Conservation (phyloP, 2,888 invertebrate species). For the Macropis europaea region DNA sequence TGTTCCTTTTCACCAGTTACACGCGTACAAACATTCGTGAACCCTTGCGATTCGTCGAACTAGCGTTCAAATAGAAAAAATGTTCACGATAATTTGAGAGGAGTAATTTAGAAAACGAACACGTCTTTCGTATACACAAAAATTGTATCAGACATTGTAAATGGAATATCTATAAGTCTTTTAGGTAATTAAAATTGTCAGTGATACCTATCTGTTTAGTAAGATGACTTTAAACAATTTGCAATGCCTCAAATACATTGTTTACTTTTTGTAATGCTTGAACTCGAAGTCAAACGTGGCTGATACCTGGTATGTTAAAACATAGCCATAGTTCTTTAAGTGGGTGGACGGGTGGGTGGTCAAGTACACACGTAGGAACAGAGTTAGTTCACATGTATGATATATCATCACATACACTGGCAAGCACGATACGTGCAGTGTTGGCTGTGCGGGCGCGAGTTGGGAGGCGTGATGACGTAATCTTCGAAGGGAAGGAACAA, state of each 20-base stretch:
- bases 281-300: slow-evolving; percentile 24
- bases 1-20: slow-evolving; percentile 37
- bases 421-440: slow-evolving; percentile 26
- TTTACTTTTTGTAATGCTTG: slow-evolving; percentile 17
- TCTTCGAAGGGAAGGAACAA: slow-evolving; percentile 70
- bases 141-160: no score
- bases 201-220: no score
- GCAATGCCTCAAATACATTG: neutral
- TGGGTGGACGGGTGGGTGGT: slow-evolving; percentile 65
- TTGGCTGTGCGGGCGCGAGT: slow-evolving; percentile 54
- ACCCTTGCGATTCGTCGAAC: slow-evolving; percentile 44
- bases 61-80: neutral
- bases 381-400: slow-evolving; percentile 38
- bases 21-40: slow-evolving; percentile 39
- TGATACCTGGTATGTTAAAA: slow-evolving; percentile 53
- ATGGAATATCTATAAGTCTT: no score
- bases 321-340: slow-evolving; percentile 50
- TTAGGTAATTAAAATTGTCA: no score
- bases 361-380: slow-evolving; percentile 53
- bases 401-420: slow-evolving; percentile 50
- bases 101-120: slow-evolving; percentile 6
- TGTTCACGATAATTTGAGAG: no score
- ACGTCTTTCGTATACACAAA: no score
- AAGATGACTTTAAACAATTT: neutral
- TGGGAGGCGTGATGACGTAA: slow-evolving; percentile 67